A percentile compares a stretch with the other conserved stretches of the same genome.
Conservation (phyloP, 2,888 invertebrate genomes). For the Agonopterix alstromeriana region DNA sequence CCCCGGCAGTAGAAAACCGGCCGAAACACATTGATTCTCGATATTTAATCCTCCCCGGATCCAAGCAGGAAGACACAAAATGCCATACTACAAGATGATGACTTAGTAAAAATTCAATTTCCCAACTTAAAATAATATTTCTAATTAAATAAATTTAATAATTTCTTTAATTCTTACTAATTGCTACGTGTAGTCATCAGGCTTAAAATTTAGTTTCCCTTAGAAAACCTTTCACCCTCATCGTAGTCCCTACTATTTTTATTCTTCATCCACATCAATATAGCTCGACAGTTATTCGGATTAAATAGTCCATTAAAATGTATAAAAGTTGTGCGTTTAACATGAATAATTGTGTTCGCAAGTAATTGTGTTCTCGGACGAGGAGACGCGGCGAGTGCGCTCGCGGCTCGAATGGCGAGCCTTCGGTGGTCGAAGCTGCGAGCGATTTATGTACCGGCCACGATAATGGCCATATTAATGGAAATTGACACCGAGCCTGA, state of each 20-base stretch:
- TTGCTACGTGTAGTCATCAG: too few relatives aligned
- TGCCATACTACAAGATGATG: too few relatives aligned
- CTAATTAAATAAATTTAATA: too few relatives aligned
- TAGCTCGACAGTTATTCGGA: conserved; percentile 13
- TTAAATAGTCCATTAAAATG: conserved; percentile 24
- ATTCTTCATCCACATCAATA: conserved; percentile 5
- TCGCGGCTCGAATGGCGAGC: conserved; percentile 11
- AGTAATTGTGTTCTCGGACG: conserved; percentile 12
- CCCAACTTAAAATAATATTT: too few relatives aligned
- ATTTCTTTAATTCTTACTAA: too few relatives aligned
- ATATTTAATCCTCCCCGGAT: too few relatives aligned
- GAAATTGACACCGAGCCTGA: conserved; percentile 61
- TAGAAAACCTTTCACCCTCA: conserved; percentile 2
- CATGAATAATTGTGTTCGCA: conserved; percentile 22
- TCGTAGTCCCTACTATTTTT: too few relatives aligned
- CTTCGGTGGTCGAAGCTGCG: conserved; percentile 43
- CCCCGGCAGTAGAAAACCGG: too few relatives aligned
- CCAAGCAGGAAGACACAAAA: too few relatives aligned
- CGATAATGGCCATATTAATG: conserved; percentile 65
- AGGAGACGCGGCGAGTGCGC: conserved; percentile 1
- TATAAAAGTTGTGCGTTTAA: conserved; percentile 22
- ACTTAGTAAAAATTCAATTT: too few relatives aligned
- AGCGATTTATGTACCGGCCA: conserved; percentile 60
- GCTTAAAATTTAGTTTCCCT: conserved; percentile 7
- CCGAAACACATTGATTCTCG: too few relatives aligned